Evolutionary conservation across 2,888 invertebrate species (phyloP).

Genomic region (Lampropteryx suffumata): DNA sequence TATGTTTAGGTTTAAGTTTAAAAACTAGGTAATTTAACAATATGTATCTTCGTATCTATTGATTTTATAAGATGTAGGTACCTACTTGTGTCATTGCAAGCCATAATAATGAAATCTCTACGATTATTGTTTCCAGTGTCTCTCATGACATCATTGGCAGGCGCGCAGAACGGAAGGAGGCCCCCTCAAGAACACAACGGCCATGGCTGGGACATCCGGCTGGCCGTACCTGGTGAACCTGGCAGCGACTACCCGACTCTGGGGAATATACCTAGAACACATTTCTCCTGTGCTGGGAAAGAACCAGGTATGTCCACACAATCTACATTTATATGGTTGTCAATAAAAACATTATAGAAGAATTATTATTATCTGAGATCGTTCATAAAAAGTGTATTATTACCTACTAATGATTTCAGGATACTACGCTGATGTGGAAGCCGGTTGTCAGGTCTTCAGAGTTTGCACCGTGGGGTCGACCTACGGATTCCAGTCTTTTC

Average conservation of each 20-base stretch:
- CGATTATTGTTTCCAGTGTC: constrained; percentile 41
- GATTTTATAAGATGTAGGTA: no score
- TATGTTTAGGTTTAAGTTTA: no score
- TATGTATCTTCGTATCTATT: no score
- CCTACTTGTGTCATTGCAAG: no score
- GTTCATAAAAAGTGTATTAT: no score
- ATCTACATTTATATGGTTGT: background rate
- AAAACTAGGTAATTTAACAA: no score
- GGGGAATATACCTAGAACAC: constrained; percentile 82
- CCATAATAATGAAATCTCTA: no score
- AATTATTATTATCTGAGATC: no score
- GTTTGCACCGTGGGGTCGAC: constrained; percentile 84
- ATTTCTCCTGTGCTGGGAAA: constrained; percentile 84
- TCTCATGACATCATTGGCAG: constrained; percentile 42
- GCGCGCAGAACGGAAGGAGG: constrained; percentile 55
- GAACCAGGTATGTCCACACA: constrained; percentile 74
- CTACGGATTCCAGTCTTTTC: constrained; percentile 83
- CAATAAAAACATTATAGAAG: background rate
- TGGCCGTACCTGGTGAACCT: constrained; percentile 86
- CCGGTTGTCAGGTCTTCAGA: constrained; percentile 86
- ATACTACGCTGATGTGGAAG: constrained; percentile 85
- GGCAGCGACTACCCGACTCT: constrained; percentile 86
- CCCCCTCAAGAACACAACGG: constrained; percentile 57
- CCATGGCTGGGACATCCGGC: constrained; percentile 82
- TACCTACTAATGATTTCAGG: constrained; percentile 62